Evolutionary conservation across 2,797 vertebrate genomes (phyloP).

Genomic region (Carapus acus): DNA sequence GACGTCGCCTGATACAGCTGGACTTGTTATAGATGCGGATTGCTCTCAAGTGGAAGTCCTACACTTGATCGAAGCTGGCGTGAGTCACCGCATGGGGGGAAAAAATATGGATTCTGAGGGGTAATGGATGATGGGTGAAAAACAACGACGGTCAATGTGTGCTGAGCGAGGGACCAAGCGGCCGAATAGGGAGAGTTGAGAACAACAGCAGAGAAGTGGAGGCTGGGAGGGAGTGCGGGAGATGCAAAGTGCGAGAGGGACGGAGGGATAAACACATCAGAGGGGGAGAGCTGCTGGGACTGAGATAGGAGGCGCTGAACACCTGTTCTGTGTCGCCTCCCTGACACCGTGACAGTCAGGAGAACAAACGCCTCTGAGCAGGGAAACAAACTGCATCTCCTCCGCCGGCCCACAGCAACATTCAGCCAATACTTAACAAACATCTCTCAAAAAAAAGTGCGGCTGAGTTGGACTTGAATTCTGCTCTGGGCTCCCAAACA

Average conservation of each 20-base stretch:
- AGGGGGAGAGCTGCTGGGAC: conserved; percentile 27
- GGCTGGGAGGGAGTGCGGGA: neutral
- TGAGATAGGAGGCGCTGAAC: conserved; percentile 25
- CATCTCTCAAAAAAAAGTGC: too few species aligned
- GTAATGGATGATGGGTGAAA: too few species aligned
- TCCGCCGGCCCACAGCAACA: conserved; percentile 24
- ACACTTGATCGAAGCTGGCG: conserved; percentile 51
- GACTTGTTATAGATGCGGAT: conserved; percentile 55
- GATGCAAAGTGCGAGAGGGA: neutral
- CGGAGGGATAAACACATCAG: conserved; percentile 16
- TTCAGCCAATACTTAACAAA: conserved; percentile 35
- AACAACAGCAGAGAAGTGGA: conserved; percentile 1
- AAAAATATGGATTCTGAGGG: too few species aligned
- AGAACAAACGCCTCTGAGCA: conserved; percentile 37
- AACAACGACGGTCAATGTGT: too few species aligned
- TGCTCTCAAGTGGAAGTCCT: conserved; percentile 49
- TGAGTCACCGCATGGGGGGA: neutral
- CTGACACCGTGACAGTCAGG: conserved; percentile 46
- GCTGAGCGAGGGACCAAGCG: conserved; percentile 22
- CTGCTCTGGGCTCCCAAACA: too few species aligned
- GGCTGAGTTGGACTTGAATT: too few species aligned
- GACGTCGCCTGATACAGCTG: conserved; percentile 41
- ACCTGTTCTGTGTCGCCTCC: conserved; percentile 46
- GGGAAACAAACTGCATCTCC: conserved; percentile 29
- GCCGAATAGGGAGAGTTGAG: conserved; percentile 19